Evolutionary conservation across 1,140 invertebrate genomes (phyloP), one percentile per base, ranked within the genome.

Genomic region (Drosophila serrata): DNA sequence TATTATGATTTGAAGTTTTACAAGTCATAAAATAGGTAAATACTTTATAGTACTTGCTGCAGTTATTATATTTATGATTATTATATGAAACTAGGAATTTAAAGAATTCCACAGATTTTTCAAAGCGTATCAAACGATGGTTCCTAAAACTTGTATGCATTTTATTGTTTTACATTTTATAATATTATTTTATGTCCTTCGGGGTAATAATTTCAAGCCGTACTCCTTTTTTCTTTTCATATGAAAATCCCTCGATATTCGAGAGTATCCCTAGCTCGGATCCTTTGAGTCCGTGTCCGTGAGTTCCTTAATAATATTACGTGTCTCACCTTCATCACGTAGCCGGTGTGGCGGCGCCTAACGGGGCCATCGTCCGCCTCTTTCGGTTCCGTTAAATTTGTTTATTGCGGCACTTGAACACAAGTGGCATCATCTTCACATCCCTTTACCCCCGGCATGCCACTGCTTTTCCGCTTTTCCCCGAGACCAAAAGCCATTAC

Each of bases 391-490:
- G 70, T 65, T 81, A 88, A 88, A 88, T 88, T 88, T 88, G 84
- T 88, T 88, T 88, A 88, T 88, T 88, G 84, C 84, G 85, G 84
- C 84, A 88, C 84, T 88, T 88, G 85, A 88, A 75, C 77, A 76
- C 75, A 88, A 87, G 84, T 87, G 84, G 84, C 84, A 84, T 87
- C 84, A 87, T 87, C 84, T 82, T 80, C 76, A 60, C 51, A 49
- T 64, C 60, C 64, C 62, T 67, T 53, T 39, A n/a, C n/a, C 24
- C 31, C 37, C 19, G 43, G 29, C 19, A 3, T 33, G n/a, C 40
- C 39, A 19, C 37, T 24, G 40, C 55, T 40, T 22, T 15, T 17
- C 45, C 43, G 59, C 27, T 19, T 37, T 40, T 49, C 27, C 46
- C 58, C 29, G 24, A 53, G 29, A 56, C 53, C 43, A 70, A 63